Evolutionary conservation across 2,888 invertebrate species (phyloP).

Genomic region (Neuroscelio doddi): DNA sequence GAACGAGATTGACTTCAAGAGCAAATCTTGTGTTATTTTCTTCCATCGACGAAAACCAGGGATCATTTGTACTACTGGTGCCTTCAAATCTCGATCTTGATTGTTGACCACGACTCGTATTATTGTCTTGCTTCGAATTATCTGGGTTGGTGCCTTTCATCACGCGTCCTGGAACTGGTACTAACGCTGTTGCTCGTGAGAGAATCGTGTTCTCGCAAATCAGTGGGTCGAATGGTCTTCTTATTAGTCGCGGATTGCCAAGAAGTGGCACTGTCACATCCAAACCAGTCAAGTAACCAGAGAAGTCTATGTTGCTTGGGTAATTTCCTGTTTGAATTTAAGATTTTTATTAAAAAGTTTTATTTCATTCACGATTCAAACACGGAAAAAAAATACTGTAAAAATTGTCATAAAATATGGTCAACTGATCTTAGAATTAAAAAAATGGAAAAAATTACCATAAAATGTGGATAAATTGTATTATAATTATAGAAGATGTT

Average conservation of each 20-base stretch:
- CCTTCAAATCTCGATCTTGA: conserved; percentile 35
- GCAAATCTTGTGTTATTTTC: conserved; percentile 67
- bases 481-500: no score
- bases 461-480: no score
- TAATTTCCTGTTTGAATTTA: conserved; percentile 2
- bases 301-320: conserved; percentile 48
- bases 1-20: conserved; percentile 66
- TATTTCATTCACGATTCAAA: no score
- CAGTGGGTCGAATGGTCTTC: conserved; percentile 68
- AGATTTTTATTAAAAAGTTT: no score
- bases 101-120: conserved; percentile 10
- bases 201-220: conserved; percentile 70
- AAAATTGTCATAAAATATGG: no score
- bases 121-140: conserved; percentile 16
- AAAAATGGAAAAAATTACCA: no score
- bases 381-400: no score
- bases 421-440: no score
- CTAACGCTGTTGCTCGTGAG: conserved; percentile 65
- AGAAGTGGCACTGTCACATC: conserved; percentile 64
- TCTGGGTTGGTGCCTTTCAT: conserved; percentile 50
- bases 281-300: conserved; percentile 61
- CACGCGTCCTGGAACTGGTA: conserved; percentile 55
- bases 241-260: conserved; percentile 64
- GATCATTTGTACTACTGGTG: conserved; percentile 53
- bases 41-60: conserved; percentile 71